These are phyloP conservation scores for Brachynemurus nebulosus DNA, from an alignment of 2,888 invertebrate species.

Conservation along the genomic window DNA sequence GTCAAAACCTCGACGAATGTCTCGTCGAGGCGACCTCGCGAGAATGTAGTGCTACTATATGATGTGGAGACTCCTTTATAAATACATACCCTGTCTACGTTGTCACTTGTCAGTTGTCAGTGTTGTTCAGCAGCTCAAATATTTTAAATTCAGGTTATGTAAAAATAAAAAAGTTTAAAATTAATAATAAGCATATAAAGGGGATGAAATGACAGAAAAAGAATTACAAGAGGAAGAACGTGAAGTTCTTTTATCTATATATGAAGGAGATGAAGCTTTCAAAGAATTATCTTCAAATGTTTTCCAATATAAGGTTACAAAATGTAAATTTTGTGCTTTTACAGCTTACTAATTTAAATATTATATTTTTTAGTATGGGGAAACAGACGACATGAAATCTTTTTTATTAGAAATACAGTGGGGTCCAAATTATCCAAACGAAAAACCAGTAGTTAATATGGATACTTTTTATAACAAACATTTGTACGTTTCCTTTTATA, in stretches of 20 bases:
- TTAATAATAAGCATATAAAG: not conserved
- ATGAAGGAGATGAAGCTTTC: constrained; percentile 82
- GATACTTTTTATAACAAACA: constrained; percentile 89
- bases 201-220: constrained; percentile 36
- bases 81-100: no score
- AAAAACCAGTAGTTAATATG: constrained; percentile 67
- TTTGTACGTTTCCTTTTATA: no score
- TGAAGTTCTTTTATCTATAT: constrained; percentile 84
- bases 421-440: constrained; percentile 75
- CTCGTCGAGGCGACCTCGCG: no score
- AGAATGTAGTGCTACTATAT: no score
- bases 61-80: no score
- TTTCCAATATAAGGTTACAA: constrained; percentile 94
- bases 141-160: no score
- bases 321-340: constrained; percentile 19
- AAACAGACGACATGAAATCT: constrained; percentile 62
- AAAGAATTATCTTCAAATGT: constrained; percentile 63
- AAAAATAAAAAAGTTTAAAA: no score
- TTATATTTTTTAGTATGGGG: constrained; percentile 52
- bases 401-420: constrained; percentile 81
- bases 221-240: constrained; percentile 77
- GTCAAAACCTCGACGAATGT: no score
- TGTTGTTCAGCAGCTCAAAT: no score
- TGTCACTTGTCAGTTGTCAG: no score
- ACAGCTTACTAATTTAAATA: constrained; percentile 5